phyloP scores from a whole-genome alignment of 2,113 vertebrate genomes.

The Isurus oxyrinchus region DNA sequence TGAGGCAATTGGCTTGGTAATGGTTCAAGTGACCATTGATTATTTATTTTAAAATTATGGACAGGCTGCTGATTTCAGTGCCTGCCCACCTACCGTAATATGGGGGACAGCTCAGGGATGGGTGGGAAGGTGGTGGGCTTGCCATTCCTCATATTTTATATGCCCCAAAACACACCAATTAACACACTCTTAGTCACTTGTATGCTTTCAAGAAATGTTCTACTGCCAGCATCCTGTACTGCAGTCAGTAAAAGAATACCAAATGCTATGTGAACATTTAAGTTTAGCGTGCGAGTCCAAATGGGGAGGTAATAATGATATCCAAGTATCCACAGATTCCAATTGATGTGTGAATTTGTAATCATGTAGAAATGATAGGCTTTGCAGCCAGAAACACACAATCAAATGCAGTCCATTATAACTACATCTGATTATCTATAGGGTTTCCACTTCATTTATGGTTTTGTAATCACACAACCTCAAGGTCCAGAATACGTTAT shows the following conservation, averaged over 20 bases:
- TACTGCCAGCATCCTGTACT: background rate
- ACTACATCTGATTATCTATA: background rate
- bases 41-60: too few relatives aligned
- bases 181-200: background rate
- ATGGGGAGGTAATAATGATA: background rate
- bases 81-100: too few relatives aligned
- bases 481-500: background rate
- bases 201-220: background rate
- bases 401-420: background rate
- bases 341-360: background rate
- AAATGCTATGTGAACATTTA: background rate
- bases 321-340: background rate
- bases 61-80: background rate
- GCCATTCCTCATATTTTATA: too few relatives aligned
- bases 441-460: background rate
- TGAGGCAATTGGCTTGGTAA: too few relatives aligned
- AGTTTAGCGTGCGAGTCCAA: background rate
- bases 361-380: slow-evolving; percentile 18
- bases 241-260: background rate
- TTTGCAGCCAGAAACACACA: background rate
- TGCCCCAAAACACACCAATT: background rate
- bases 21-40: too few relatives aligned
- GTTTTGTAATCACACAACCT: background rate
- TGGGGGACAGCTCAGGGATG: too few relatives aligned
- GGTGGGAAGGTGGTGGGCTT: too few relatives aligned